Evolutionary conservation across 2,797 vertebrate genomes (phyloP), one percentile per base, ranked within the genome.

Genomic region (Trematomus bernacchii): DNA sequence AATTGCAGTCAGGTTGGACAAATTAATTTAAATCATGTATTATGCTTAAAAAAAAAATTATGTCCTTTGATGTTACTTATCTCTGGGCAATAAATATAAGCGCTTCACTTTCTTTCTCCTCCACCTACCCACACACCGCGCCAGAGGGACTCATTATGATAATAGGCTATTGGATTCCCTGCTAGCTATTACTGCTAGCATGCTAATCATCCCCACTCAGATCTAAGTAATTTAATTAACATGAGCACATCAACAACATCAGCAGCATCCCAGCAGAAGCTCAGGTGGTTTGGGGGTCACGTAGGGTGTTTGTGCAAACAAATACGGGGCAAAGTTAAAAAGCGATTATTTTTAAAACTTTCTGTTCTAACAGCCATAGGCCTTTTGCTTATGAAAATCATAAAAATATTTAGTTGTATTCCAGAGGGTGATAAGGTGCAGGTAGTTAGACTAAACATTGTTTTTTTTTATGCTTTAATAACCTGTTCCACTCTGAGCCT

Each of bases 161-260:
- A 92, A 94, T 73, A 82, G 76, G 63, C 85, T 77, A 89, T 89
- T 80, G 79, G 85, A 90, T 90, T 88, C 79, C 79, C 85, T 76
- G 86, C 86, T 92, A 91, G 86, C 88, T 91, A 87, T 89, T 86
- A 88, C 79, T 72, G 76, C 77, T 90, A 87, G 82, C 82, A 91
- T 86, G 86, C 86, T 92, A 89, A 94, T 90, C 86, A 86, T 59
- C 85, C 74, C 68, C 73, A 77, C 83, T 86, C 83, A 83, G 46
- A 89, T 90, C 81, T 58, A 71, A 84, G 84, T 85, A 86, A 93
- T 91, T 90, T 76, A 91, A 93, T 93, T 93, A 90, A 82, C 73
- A 88, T 58, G 58, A 90, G 71, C 63, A 76, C 66, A 78, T 87
- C 83, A 90, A 91, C 87, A 91, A 77, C 77, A 88, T 77, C 82